Base-by-base conservation (phyloP, 2,113 vertebrate genomes). In the Xenopus tropicalis region DNA sequence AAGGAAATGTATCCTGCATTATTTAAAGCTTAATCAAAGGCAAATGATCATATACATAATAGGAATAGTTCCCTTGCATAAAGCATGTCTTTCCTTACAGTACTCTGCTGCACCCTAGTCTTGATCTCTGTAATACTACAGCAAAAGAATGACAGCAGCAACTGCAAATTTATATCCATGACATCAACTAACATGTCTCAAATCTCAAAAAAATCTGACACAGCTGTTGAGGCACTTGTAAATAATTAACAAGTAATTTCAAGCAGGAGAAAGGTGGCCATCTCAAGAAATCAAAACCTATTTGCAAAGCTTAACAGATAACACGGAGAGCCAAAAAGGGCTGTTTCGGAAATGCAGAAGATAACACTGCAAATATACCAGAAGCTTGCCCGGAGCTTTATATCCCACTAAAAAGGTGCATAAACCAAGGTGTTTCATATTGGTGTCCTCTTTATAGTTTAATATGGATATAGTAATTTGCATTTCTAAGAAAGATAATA, bases 161-260 rank as follows among this genome's bases (percentile, higher is more conserved):
- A 78, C 79, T 81, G 84, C 61, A 81, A 67, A 37, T 77, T 79
- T 69, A 76, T 3, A 64, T 63, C 78, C 61, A 54, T 70, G 16
- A 29, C 29, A 80, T 79, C 71, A 80, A 78, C 83, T 57, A 68
- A 58, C 48, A 72, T 79, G 72, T 73, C 75, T 78, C 61, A 79
- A 81, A 78, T 71, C 62, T 69, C 0, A 1, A 64, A 74, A n/a
- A 79, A 76, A 64, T 69, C 71, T 19, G 75, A 77, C 79, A 86
- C 84, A 88, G 84, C 83, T 88, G 84, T 73, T 72, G 48, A 62
- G 66, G 21, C 81, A 82, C 76, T 69, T 80, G 1, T 17, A 68
- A 74, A 74, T 79, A 82, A 75, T 52, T 54, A 56, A 72, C 25
- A 81, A 69, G 21, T 56, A 68, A 70, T 78, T 82, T 74, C 78